Conservation (phyloP, 2,113 vertebrate genomes). For the Onychorhynchus coronatus region DNA sequence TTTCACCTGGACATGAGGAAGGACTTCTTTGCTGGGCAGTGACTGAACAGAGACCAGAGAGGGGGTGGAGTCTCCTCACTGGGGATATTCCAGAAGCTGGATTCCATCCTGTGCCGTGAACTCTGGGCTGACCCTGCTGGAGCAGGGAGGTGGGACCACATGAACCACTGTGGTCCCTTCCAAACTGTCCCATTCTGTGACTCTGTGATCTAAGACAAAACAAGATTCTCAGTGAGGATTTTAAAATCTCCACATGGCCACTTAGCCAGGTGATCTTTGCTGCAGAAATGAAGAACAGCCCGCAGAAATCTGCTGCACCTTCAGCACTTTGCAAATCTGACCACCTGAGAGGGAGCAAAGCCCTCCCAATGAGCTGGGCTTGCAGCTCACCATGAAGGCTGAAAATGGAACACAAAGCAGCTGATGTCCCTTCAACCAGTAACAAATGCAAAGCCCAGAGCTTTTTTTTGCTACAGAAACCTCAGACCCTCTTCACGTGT, state of each 20-base stretch:
- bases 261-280: not conserved
- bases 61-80: not conserved
- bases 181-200: not conserved
- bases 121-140: not conserved
- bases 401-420: not conserved
- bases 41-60: not conserved
- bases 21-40: not conserved
- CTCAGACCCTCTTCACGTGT: rapidly evolving
- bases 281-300: not conserved
- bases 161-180: not conserved
- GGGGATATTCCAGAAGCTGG: not conserved
- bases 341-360: not conserved
- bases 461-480: not conserved
- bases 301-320: not conserved
- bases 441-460: not conserved
- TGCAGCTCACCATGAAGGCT: not conserved
- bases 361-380: not conserved
- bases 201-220: not conserved
- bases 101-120: not conserved
- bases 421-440: not conserved
- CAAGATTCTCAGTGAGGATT: too few relatives aligned
- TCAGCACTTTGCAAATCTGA: not conserved
- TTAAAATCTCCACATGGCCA: not conserved
- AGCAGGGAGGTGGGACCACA: not conserved
- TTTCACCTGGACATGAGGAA: not conserved